Evolutionary conservation across 2,888 invertebrate genomes (phyloP).

Genomic region (Encarsia formosa): DNA sequence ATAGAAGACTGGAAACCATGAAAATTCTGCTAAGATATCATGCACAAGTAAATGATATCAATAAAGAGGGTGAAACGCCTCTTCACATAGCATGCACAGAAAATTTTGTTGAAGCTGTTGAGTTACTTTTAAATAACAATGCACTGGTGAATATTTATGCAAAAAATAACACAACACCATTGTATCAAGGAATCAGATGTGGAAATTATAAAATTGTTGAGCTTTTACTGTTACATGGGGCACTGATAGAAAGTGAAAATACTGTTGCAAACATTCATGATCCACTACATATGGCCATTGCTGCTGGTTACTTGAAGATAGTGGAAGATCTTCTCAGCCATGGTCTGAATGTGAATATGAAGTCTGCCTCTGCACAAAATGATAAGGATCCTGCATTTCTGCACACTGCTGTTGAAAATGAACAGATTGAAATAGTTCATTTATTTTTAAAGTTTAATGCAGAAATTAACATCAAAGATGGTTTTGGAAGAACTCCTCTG

Average conservation of each 20-base stretch:
- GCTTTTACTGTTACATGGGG: constrained; percentile 14
- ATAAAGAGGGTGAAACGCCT: constrained; percentile 9
- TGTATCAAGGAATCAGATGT: constrained; percentile 10
- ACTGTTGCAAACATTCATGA: not conserved
- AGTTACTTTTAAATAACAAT: constrained; percentile 14
- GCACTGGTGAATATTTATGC: constrained; percentile 6
- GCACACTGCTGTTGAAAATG: constrained; percentile 7
- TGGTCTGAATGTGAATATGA: constrained; percentile 11
- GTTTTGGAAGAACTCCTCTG: constrained; percentile 8
- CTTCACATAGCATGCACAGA: constrained; percentile 13
- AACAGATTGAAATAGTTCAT: constrained; percentile 12
- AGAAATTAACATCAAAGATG: constrained; percentile 7
- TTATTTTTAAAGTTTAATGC: constrained; percentile 12
- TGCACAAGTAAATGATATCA: constrained; percentile 10
- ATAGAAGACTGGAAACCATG: not conserved
- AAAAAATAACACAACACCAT: constrained; percentile 8
- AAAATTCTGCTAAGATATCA: constrained; percentile 3
- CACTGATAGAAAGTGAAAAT: constrained; percentile 8
- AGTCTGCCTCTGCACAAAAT: not conserved
- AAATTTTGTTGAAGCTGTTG: constrained; percentile 11
- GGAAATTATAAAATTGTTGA: constrained; percentile 14
- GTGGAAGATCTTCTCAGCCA: constrained; percentile 12
- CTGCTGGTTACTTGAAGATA: constrained; percentile 6
- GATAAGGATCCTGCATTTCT: constrained; percentile 7
- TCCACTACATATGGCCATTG: constrained; percentile 7